Conservation (phyloP, 2,113 vertebrate genomes). For the Polypterus bichir region DNA sequence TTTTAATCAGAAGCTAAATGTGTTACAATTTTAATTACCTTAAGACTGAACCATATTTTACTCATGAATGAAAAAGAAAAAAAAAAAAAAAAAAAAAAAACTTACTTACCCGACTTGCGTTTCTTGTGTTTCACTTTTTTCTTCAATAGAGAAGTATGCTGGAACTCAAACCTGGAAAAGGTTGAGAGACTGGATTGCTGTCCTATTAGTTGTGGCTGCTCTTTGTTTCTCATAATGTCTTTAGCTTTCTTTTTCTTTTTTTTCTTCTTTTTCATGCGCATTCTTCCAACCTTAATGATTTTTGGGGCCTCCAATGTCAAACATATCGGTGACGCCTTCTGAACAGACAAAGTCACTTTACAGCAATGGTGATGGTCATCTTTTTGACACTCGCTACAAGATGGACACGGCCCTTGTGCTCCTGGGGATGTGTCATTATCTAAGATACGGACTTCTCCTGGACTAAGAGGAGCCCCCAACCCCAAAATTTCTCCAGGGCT, state of each 20-base stretch:
- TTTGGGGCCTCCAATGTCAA: slow-evolving; percentile 25
- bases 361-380: slow-evolving; percentile 15
- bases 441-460: slow-evolving; percentile 37
- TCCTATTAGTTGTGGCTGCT: slow-evolving; percentile 50
- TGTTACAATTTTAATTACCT: too few relatives aligned
- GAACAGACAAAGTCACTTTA: slow-evolving; percentile 1
- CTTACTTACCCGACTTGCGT: slow-evolving; percentile 69
- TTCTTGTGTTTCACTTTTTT: slow-evolving; percentile 80
- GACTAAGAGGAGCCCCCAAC: slow-evolving; percentile 36
- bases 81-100: slow-evolving; percentile 15
- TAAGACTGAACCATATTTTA: too few relatives aligned
- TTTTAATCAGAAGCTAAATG: too few relatives aligned
- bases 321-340: slow-evolving; percentile 16
- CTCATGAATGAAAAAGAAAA: too few relatives aligned
- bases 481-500: slow-evolving; percentile 37
- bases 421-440: slow-evolving; percentile 35
- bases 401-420: slow-evolving; percentile 24
- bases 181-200: slow-evolving; percentile 51
- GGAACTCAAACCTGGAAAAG: slow-evolving; percentile 55
- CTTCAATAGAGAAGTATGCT: slow-evolving; percentile 56
- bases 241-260: slow-evolving; percentile 76
- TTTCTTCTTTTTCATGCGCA: slow-evolving; percentile 69
- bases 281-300: slow-evolving; percentile 44
- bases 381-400: slow-evolving; percentile 19
- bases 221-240: slow-evolving; percentile 51